Evolutionary conservation across 2,113 vertebrate species (phyloP).

Genomic region (Colius striatus): DNA sequence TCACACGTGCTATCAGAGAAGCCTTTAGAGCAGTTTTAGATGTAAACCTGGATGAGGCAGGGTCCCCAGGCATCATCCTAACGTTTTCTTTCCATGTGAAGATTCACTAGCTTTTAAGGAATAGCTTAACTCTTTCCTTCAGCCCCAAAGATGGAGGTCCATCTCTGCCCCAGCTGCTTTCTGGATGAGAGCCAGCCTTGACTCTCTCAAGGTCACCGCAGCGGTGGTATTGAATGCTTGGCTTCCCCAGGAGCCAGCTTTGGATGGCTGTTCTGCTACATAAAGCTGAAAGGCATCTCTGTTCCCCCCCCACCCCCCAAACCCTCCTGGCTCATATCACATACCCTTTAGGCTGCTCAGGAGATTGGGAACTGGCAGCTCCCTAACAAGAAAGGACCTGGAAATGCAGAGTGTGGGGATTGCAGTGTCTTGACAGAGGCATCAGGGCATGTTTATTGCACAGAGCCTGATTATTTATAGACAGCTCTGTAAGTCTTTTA

Average conservation of each 20-base stretch:
- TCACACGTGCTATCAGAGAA: rapidly evolving
- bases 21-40: not conserved
- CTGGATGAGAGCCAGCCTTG: not conserved
- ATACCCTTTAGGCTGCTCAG: not conserved
- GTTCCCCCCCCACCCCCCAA: too few species aligned
- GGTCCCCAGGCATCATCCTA: too few species aligned
- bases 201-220: not conserved
- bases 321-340: rapidly evolving
- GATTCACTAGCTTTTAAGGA: not conserved
- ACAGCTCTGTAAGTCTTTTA: not conserved
- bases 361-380: not conserved
- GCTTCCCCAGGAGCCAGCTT: not conserved
- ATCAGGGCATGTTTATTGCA: not conserved
- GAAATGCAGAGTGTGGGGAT: rapidly evolving
- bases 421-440: not conserved
- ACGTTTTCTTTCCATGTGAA: not conserved
- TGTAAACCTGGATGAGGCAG: not conserved
- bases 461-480: not conserved
- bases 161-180: not conserved
- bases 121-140: not conserved
- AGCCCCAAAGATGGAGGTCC: not conserved
- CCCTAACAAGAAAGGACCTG: not conserved
- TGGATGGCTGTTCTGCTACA: rapidly evolving
- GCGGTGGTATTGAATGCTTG: rapidly evolving
- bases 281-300: not conserved